Evolutionary conservation across 2,113 vertebrate species (phyloP).

Genomic region (Capreolus pygargus): DNA sequence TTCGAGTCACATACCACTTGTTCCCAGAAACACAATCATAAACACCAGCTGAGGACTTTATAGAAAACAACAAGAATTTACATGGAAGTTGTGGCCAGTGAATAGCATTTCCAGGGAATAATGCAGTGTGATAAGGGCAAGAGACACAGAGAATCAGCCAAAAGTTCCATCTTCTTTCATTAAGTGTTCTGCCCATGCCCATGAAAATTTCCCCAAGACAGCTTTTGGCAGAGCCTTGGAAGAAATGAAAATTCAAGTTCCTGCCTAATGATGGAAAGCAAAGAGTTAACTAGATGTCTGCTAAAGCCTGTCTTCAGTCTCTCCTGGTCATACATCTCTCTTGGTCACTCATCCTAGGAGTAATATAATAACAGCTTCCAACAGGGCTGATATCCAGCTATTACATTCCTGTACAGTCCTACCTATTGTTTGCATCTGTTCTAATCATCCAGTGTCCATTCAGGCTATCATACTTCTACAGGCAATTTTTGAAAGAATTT

Average conservation of each 20-base stretch:
- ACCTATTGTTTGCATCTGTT: background rate
- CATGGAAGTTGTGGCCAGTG: background rate
- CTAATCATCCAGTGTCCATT: background rate
- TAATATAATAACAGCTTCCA: background rate
- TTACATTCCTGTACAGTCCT: background rate
- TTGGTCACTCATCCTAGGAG: background rate
- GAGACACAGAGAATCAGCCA: background rate
- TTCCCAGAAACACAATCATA: background rate
- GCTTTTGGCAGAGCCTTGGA: background rate
- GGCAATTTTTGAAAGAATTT: background rate
- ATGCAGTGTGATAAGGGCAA: background rate
- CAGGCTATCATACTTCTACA: background rate
- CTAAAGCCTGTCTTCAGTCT: background rate
- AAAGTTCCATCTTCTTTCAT: background rate
- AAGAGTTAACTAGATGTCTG: background rate
- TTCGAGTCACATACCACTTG: background rate
- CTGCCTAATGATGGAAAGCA: background rate
- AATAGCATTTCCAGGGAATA: background rate
- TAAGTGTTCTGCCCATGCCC: background rate
- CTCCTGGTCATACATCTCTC: background rate
- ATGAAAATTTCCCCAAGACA: background rate
- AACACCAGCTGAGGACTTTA: background rate
- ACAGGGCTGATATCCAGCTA: background rate
- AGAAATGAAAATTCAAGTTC: slow-evolving; percentile 2
- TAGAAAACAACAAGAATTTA: background rate